Evolutionary conservation across 2,888 invertebrate species (phyloP), one percentile per base, ranked within the genome.

Genomic region (Platerodrilus igneus): DNA sequence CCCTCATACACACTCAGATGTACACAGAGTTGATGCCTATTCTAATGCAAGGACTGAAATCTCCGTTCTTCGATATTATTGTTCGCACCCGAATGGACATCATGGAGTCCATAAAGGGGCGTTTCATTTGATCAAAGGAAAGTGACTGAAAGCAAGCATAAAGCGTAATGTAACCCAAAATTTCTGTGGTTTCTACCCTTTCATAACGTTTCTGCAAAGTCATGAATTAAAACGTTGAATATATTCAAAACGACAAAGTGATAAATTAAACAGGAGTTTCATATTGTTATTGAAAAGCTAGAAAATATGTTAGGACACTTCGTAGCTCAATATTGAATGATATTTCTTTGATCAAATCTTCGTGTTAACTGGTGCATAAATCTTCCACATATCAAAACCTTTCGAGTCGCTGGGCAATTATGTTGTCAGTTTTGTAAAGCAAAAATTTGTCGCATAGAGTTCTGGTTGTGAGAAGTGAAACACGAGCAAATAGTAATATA

Each of bases 311-410:
- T 37, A 22, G 39, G 39, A 32, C 39, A 39, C 20, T 35, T 25
- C 35, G 34, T 25, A 30, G 34, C 40, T 18, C 29, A 43, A 43
- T 43, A 43, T 43, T 43, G 38, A 43, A 43, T 38, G 35, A 43
- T 31, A 39, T 43, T 43, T 38, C 43, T 43, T 43, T 43, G 43
- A 43, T 43, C 38, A 32, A 39, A 43, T 43, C 26, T 43, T 38
- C 43, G 36, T 52, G 52, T 43, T 48, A 52, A 47, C 50, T 52
- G 53, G 50, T 52, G 53, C 53, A 48, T 53, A 43, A 53, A 50
- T 48, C 46, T 50, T 55, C 50, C 52, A 53, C 53, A 52, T 57
- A 55, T 57, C 57, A 53, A 52, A 53, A 48, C 48, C 49, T 52
- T 51, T 53, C 57, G 47, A 51, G 45, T 51, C 50, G 50, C 48